phyloP scores from a whole-genome alignment of 2,888 invertebrate species.

The Antitype chi region DNA sequence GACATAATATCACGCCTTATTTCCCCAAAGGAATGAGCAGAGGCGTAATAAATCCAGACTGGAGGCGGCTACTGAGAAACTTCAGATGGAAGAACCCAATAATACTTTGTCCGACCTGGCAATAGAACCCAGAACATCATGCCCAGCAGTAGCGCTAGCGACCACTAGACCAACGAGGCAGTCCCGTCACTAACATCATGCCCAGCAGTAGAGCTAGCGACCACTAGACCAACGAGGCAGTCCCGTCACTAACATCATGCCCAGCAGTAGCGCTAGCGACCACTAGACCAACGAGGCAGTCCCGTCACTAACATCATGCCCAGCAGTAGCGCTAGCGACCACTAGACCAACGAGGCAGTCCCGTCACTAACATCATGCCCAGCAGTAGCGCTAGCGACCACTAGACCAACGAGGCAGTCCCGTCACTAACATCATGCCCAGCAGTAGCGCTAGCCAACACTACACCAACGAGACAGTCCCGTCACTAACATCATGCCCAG shows the following conservation, averaged over 20 bases:
- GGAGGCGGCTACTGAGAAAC: not conserved
- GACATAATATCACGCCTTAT: too few relatives aligned
- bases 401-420: not conserved
- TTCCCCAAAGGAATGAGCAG: not conserved
- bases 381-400: not conserved
- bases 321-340: not conserved
- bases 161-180: not conserved
- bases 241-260: too few relatives aligned
- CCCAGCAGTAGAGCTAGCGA: not conserved
- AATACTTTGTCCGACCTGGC: not conserved
- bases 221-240: not conserved
- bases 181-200: not conserved
- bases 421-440: not conserved
- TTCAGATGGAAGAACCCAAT: not conserved
- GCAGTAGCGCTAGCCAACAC: not conserved
- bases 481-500: too few relatives aligned
- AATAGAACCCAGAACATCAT: not conserved
- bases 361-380: too few relatives aligned
- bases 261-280: not conserved
- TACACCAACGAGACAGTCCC: not conserved
- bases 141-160: not conserved
- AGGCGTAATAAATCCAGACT: not conserved
- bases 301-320: not conserved
- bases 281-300: not conserved
- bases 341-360: not conserved